Evolutionary conservation across 2,888 invertebrate species (phyloP).

Genomic region (Dusona sp.): DNA sequence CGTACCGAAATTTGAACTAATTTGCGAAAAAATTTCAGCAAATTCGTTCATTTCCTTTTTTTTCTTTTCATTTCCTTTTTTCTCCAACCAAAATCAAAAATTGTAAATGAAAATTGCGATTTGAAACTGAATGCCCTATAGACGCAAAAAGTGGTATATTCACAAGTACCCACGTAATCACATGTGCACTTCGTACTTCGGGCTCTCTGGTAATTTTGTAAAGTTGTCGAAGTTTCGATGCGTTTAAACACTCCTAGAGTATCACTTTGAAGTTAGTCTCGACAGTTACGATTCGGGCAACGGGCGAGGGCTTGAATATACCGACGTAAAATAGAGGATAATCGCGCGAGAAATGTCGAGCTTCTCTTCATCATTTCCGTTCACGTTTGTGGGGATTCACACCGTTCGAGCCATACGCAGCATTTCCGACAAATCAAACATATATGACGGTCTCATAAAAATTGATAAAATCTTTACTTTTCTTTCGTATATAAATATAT

Average conservation of each 20-base stretch:
- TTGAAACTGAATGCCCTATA: background rate
- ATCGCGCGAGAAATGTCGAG: constrained; percentile 3
- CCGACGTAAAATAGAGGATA: constrained; percentile 12
- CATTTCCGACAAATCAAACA: constrained; percentile 36
- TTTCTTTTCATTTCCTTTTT: background rate
- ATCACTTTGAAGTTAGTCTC: constrained; percentile 41
- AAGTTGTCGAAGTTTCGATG: background rate
- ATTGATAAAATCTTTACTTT: constrained; percentile 51
- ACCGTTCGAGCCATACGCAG: background rate
- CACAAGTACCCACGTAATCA: constrained; percentile 4
- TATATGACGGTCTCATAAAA: constrained; percentile 52
- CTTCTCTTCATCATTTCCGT: constrained; percentile 22
- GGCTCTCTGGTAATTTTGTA: background rate
- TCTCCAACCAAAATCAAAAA: background rate
- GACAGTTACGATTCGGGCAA: background rate
- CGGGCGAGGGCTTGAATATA: background rate
- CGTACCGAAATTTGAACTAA: background rate
- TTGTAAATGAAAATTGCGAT: background rate
- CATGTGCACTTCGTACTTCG: background rate
- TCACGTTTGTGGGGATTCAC: constrained; percentile 28
- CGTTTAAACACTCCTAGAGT: constrained; percentile 11
- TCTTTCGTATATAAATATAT: constrained; percentile 16
- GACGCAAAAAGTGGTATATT: background rate
- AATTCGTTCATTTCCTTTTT: background rate
- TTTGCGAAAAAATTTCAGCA: background rate